Conservation (phyloP, 2,113 vertebrate genomes). For the Narcine bancroftii region DNA sequence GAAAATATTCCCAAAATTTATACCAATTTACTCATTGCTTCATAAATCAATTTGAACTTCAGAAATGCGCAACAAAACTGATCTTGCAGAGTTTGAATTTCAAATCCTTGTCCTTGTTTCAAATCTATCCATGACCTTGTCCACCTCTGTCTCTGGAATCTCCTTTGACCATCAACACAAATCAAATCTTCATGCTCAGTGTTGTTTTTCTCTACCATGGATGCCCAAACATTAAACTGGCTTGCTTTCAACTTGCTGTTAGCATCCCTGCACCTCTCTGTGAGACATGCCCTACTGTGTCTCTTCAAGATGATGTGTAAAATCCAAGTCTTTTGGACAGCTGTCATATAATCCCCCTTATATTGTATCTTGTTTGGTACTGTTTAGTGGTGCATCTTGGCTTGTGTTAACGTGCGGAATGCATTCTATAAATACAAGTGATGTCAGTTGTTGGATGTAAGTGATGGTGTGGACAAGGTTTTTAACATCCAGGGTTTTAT, state of each 20-base stretch:
- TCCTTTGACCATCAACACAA: neutral
- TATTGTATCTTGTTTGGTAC: neutral
- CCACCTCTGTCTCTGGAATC: neutral
- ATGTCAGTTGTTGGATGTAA: neutral
- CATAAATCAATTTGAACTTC: neutral
- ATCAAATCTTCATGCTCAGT: neutral
- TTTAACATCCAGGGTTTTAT: neutral
- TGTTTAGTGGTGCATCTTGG: neutral
- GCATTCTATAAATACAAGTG: neutral
- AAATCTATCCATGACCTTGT: neutral
- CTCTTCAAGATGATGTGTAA: neutral
- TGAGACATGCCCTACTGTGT: neutral
- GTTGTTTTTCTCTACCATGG: neutral
- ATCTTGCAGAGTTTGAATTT: neutral
- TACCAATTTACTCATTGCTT: neutral
- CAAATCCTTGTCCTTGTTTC: neutral
- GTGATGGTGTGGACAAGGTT: too few species aligned
- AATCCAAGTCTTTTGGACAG: neutral
- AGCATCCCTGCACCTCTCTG: neutral
- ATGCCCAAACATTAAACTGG: too few species aligned
- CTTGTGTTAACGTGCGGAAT: neutral
- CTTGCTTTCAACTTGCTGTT: neutral
- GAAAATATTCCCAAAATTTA: neutral
- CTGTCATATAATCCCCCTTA: neutral
- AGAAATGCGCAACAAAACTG: neutral